Conservation (phyloP, 2,797 vertebrate genomes). For the Anguilla marmorata region DNA sequence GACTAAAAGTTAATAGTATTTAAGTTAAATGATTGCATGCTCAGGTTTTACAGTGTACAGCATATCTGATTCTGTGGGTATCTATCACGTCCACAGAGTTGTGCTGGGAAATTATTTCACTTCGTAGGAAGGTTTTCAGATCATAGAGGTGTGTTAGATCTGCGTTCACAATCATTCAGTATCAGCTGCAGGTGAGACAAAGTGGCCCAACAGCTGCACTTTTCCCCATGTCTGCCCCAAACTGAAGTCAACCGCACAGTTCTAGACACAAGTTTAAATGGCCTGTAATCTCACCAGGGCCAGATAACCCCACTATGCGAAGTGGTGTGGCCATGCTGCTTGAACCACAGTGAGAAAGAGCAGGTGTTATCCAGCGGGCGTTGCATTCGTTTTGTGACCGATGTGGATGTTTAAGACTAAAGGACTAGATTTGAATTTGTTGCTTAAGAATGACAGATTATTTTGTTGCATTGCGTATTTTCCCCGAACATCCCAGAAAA, state of each 20-base stretch:
- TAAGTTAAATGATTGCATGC: not conserved
- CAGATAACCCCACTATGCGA: not conserved
- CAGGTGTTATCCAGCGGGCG: not conserved
- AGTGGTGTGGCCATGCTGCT: not conserved
- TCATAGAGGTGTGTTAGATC: not conserved
- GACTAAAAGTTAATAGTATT: not conserved
- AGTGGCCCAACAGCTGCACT: conserved; percentile 21
- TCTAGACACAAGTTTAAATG: not conserved
- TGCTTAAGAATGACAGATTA: not conserved
- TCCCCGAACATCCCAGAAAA: not conserved
- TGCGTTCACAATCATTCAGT: not conserved
- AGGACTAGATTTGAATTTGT: not conserved
- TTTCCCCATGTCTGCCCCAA: conserved; percentile 12
- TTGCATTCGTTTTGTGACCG: not conserved
- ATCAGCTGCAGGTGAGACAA: not conserved
- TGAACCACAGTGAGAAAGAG: not conserved
- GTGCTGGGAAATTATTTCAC: not conserved
- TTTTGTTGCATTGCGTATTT: not conserved
- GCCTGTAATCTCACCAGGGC: not conserved
- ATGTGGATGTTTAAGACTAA: not conserved
- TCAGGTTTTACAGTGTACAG: not conserved
- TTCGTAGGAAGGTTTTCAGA: not conserved
- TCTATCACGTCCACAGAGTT: not conserved
- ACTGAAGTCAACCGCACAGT: not conserved
- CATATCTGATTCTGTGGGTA: not conserved